Evolutionary conservation across 1,140 invertebrate species (phyloP).

Genomic region (Adoxophyes honmai): DNA sequence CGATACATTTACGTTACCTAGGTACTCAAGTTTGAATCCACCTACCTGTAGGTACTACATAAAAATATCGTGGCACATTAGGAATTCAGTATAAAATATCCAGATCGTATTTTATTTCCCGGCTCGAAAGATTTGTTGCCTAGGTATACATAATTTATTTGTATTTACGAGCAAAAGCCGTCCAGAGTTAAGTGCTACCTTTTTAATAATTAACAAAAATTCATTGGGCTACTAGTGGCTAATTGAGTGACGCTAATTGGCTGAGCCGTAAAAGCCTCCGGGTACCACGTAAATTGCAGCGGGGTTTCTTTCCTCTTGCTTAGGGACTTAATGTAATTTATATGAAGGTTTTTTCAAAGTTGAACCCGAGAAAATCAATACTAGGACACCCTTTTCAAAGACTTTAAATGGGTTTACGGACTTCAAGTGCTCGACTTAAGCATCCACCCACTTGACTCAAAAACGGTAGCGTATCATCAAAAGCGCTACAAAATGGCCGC

Average conservation of each 20-base stretch:
- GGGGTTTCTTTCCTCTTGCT: slow-evolving; percentile 40
- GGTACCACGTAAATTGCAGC: slow-evolving; percentile 46
- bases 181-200: slow-evolving; percentile 59
- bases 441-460: slow-evolving; percentile 4
- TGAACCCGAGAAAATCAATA: too few species aligned
- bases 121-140: slow-evolving; percentile 4
- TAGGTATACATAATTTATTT: slow-evolving; percentile 14
- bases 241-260: slow-evolving; percentile 75
- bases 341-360: slow-evolving; percentile 7
- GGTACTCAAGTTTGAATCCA: too few species aligned
- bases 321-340: slow-evolving; percentile 5
- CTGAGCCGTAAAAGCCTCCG: slow-evolving; percentile 67
- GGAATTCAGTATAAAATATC: slow-evolving; percentile 9
- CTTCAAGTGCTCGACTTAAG: too few species aligned
- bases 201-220: slow-evolving; percentile 74
- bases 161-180: background rate
- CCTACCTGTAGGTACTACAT: too few species aligned
- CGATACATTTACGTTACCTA: too few species aligned
- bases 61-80: background rate
- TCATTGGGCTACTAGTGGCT: slow-evolving; percentile 56
- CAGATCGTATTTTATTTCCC: slow-evolving; percentile 4
- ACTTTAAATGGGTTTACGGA: too few species aligned
- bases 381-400: too few species aligned
- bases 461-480: slow-evolving; percentile 5
- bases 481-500: slow-evolving; percentile 15